Base-by-base conservation (phyloP, 2,888 invertebrate genomes). In the Ashinkailepas kermadecensis region DNA sequence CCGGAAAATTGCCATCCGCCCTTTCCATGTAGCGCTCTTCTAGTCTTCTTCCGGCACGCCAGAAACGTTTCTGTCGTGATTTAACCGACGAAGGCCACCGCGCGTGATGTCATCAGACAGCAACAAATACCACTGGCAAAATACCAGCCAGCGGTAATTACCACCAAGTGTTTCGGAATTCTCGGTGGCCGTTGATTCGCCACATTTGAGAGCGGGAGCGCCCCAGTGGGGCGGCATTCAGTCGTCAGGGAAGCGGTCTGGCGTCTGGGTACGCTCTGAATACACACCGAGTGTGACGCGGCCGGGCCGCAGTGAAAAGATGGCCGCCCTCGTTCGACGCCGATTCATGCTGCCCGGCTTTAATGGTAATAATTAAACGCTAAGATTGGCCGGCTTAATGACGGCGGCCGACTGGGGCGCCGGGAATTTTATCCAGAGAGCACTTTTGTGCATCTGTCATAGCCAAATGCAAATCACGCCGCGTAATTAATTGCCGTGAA, bases 361-460 rank as follows among this genome's bases (percentile, higher is more conserved):
- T 70, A 70, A 70, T 70, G 70, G 39, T 39, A 70, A 70, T 70
- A 70, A 70, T 70, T 70, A 70, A 70, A 70, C 70, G 70, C 39
- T 15, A 15, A 70, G 70, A 70, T 70, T 70, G 70, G 70, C 70
- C 23, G 12, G 70, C 70, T 70, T 70, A 70, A 70, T 70, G 70
- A 70, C 70, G 9, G 59, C 59, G 59, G 11, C 59, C 11, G 59
- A 23, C 10, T 0, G 39, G 70, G 39, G 70, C 39, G 23, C 70
- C 21, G 70, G 39, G 39, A 70, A 39, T 70, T 70, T 70, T 70
- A 70, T 70, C 39, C 70, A 70, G 21, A 25, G 39, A 70, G 39
- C 39, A 12, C 70, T 70, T 70, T 70, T 39, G 15, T 70, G 70
- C 70, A 70, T 70, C 70, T 70, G 70, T 70, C 70, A 70, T 39